Percentiles rank a stretch among this genome's conserved stretches.
Conservation (phyloP, 1,140 invertebrate genomes). For the Lamellibrachia luymesi region DNA sequence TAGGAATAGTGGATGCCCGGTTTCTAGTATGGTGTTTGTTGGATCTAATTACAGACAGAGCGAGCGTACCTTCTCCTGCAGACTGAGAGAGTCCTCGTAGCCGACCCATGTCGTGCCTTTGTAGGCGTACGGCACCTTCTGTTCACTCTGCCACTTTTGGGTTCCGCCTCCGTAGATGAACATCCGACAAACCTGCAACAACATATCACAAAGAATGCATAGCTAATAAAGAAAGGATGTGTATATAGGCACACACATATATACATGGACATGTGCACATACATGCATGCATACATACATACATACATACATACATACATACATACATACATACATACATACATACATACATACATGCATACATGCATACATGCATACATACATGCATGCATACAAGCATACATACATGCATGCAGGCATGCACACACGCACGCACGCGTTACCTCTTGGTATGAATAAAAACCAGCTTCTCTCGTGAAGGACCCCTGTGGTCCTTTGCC, state of each 20-base stretch:
- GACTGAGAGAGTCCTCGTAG: conserved; percentile 78
- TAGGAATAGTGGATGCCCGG: no score
- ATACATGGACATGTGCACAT: background rate
- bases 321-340: background rate
- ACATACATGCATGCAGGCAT: background rate
- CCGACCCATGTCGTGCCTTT: conserved; percentile 84
- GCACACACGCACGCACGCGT: background rate
- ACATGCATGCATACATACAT: background rate
- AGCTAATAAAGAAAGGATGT: background rate
- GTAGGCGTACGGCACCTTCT: conserved; percentile 75
- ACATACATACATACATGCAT: background rate
- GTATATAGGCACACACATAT: background rate
- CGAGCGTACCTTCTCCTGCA: conserved; percentile 67
- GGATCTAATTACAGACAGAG: no score
- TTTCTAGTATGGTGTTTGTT: no score
- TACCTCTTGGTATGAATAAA: conserved; percentile 88
- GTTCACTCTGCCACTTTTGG: conserved; percentile 66
- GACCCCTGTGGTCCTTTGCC: conserved; percentile 76
- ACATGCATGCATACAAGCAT: background rate
- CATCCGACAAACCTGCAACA: conserved; percentile 23
- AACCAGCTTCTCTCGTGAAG: conserved; percentile 83
- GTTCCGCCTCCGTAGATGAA: conserved; percentile 35
- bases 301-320: background rate
- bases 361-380: background rate
- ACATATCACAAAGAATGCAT: background rate